These are phyloP conservation scores for Epinephelus cyanopodus DNA, from an alignment of 2,113 vertebrate species.

Conservation along the genomic window DNA sequence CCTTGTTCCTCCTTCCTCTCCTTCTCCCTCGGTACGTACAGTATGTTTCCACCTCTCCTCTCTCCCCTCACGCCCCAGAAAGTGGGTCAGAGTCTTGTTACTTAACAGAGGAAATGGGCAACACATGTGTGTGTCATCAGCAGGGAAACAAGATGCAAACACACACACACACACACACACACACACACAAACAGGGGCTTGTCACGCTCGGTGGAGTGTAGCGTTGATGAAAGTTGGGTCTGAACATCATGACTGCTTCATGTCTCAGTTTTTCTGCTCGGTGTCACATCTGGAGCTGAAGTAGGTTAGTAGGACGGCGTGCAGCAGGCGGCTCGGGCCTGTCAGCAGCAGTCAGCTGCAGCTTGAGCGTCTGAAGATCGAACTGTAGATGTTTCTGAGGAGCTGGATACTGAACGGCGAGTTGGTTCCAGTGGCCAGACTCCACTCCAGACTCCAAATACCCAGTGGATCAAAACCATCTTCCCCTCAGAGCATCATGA, in stretches of 20 bases:
- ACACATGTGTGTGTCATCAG: slow-evolving; percentile 50
- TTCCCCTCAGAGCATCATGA: too few relatives aligned
- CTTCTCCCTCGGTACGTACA: neutral
- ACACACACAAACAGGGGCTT: slow-evolving; percentile 5
- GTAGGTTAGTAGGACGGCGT: slow-evolving; percentile 58
- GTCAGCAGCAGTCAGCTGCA: too few relatives aligned
- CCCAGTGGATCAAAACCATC: too few relatives aligned
- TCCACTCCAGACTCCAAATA: too few relatives aligned
- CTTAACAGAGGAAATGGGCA: slow-evolving; percentile 59
- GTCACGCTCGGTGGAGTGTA: slow-evolving; percentile 8
- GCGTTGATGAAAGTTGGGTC: slow-evolving; percentile 12
- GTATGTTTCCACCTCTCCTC: neutral
- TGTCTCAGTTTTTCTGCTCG: slow-evolving; percentile 23
- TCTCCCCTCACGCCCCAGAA: slow-evolving; percentile 22
- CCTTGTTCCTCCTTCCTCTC: neutral
- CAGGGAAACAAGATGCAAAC: slow-evolving; percentile 10
- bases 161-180: slow-evolving; percentile 10
- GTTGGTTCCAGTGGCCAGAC: too few relatives aligned
- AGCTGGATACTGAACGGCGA: too few relatives aligned
- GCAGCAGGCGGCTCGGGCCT: neutral
- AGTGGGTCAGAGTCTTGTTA: slow-evolving; percentile 65
- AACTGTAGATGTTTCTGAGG: too few relatives aligned
- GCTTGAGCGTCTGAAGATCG: too few relatives aligned
- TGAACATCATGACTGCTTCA: slow-evolving; percentile 15
- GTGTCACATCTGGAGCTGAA: slow-evolving; percentile 46